A percentile compares a stretch with the other conserved stretches of the same genome.
phyloP scores from a whole-genome alignment of 2,797 vertebrate species.

The Pseudocheirus occidentalis region DNA sequence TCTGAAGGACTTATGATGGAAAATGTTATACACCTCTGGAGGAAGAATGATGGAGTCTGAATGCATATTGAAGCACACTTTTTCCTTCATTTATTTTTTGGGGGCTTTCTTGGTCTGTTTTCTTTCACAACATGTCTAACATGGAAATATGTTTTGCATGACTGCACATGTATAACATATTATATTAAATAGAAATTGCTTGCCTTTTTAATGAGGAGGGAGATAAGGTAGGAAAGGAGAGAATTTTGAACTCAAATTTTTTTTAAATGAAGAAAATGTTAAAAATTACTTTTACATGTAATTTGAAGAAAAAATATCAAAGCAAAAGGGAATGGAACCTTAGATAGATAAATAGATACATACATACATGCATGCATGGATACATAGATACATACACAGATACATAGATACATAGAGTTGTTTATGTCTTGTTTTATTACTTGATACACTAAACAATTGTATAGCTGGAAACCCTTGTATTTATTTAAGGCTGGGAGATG shows the following conservation, averaged over 20 bases:
- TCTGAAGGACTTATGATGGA: neutral
- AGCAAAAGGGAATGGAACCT: neutral
- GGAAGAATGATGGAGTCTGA: no score
- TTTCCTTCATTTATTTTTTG: no score
- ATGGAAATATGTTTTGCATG: neutral
- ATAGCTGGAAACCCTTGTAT: neutral
- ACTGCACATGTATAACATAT: neutral
- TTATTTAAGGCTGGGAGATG: neutral
- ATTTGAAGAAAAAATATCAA: neutral
- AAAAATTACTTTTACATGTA: neutral
- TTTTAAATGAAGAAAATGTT: neutral
- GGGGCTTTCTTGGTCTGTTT: neutral
- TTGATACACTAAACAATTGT: neutral
- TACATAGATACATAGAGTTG: neutral
- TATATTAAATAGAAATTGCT: neutral
- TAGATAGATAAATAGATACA: neutral
- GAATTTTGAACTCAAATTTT: neutral
- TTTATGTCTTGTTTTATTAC: neutral
- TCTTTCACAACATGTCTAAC: neutral
- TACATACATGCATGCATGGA: no score
- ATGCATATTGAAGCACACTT: no score
- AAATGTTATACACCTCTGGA: no score
- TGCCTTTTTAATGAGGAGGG: neutral
- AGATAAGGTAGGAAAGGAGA: neutral
- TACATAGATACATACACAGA: no score